phyloP scores from a whole-genome alignment of 2,888 invertebrate species.

The Idaea aversata region DNA sequence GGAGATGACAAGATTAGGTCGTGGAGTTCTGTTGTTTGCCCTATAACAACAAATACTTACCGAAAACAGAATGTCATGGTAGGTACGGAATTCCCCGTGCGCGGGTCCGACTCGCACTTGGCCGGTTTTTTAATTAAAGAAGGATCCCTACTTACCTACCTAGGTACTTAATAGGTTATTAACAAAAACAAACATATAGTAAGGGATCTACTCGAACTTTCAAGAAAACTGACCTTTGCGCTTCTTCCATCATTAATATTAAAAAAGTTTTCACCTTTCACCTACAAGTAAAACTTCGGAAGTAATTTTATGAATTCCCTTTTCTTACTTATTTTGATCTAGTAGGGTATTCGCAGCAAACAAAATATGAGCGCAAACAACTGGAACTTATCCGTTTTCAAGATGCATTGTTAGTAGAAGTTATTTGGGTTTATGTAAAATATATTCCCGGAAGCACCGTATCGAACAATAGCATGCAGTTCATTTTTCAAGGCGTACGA shows the following conservation, averaged over 20 bases:
- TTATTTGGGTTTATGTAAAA: conserved; percentile 43
- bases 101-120: no score
- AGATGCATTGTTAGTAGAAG: conserved; percentile 46
- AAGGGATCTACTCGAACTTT: background rate
- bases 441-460: conserved; percentile 38
- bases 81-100: no score
- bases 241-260: background rate
- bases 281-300: background rate
- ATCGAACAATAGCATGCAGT: conserved; percentile 47
- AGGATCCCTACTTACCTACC: background rate
- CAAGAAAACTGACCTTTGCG: background rate
- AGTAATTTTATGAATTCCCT: conserved; percentile 1
- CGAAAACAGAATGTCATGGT: no score
- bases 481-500: conserved; percentile 54
- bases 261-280: background rate
- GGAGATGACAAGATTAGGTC: no score
- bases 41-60: no score
- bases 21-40: no score
- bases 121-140: no score
- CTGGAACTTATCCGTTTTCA: background rate
- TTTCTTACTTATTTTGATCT: background rate
- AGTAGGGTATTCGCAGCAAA: background rate
- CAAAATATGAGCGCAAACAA: background rate
- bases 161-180: background rate
- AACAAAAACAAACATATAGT: background rate